These are phyloP conservation scores for Embidobia sp. DNA, from an alignment of 2,888 invertebrate genomes.

Conservation along the genomic window DNA sequence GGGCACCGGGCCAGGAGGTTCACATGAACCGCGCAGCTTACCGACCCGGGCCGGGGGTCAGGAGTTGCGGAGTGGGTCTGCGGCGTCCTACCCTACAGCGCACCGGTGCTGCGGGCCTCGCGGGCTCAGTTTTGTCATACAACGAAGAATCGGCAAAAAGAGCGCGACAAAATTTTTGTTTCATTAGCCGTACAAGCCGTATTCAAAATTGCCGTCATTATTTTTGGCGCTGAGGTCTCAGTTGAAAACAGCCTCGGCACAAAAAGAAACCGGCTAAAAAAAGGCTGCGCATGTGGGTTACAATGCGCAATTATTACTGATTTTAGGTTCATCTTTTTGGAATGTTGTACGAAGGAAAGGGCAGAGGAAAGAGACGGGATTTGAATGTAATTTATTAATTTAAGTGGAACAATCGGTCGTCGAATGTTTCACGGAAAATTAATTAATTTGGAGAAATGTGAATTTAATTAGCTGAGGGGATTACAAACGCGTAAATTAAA, in stretches of 20 bases:
- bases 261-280: too few species aligned
- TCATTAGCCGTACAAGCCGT: conserved; percentile 36
- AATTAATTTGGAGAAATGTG: not conserved
- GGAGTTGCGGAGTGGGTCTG: conserved; percentile 68
- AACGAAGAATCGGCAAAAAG: conserved; percentile 29
- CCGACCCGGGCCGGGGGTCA: too few species aligned
- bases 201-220: too few species aligned
- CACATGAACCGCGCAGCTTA: too few species aligned
- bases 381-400: not conserved
- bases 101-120: conserved; percentile 56
- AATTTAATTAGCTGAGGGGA: not conserved
- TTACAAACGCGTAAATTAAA: conserved; percentile 20
- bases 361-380: too few species aligned
- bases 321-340: not conserved
- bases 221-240: too few species aligned
- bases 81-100: conserved; percentile 61
- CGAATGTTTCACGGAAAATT: conserved; percentile 1
- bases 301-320: too few species aligned
- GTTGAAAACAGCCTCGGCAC: too few species aligned
- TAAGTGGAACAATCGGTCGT: not conserved
- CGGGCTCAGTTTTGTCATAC: conserved; percentile 55
- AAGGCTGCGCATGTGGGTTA: too few species aligned
- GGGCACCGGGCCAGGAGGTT: too few species aligned
- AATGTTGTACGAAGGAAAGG: too few species aligned
- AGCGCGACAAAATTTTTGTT: conserved; percentile 38